phyloP scores from a whole-genome alignment of 2,113 vertebrate genomes.

The Trematocara macrostoma region DNA sequence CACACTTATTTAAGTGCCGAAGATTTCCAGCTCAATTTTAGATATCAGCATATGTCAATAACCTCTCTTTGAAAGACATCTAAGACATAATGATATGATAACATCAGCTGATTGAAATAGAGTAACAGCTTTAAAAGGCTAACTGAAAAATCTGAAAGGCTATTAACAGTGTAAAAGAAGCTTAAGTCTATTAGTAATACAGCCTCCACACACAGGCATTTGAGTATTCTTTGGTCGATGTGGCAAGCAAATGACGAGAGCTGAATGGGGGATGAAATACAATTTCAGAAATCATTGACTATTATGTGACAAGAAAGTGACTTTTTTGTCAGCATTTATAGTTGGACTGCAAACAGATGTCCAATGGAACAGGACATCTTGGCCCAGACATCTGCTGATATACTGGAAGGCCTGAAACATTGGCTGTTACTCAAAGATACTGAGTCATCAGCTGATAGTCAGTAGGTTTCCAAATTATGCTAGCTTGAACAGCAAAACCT shows the following conservation, averaged over 20 bases:
- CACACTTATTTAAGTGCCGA: not conserved
- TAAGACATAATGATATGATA: not conserved
- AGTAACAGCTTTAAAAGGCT: not conserved
- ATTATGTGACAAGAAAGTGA: not conserved
- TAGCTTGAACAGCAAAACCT: not conserved
- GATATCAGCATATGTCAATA: not conserved
- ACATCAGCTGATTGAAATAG: not conserved
- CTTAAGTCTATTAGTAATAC: not conserved
- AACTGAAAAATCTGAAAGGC: not conserved
- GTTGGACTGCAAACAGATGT: not conserved
- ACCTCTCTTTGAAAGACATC: not conserved
- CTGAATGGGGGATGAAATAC: not conserved
- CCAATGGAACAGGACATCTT: not conserved
- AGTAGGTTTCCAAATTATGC: not conserved
- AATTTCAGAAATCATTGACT: not conserved
- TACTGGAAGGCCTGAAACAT: not conserved
- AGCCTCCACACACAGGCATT: not conserved
- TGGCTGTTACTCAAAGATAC: not conserved
- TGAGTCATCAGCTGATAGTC: not conserved
- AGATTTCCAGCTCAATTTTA: not conserved
- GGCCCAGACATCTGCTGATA: not conserved
- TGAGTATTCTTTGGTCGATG: not conserved
- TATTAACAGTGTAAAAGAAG: not conserved
- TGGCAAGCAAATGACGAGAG: not conserved
- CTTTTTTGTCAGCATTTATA: not conserved